phyloP scores from a whole-genome alignment of 2,113 vertebrate genomes.

The Ctenomys sociabilis region DNA sequence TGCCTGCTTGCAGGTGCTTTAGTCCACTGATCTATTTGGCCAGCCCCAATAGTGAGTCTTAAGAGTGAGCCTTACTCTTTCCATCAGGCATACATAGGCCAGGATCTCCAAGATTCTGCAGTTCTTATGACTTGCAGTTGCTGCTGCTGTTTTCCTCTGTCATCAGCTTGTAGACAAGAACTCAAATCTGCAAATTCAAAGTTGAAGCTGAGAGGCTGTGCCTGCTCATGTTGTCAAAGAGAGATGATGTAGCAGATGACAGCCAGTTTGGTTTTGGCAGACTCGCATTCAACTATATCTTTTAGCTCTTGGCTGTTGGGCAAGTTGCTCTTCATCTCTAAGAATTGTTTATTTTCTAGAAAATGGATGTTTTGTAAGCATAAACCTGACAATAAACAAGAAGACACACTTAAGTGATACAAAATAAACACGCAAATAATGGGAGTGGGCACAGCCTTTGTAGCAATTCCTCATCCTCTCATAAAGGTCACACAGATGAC shows the following conservation, averaged over 20 bases:
- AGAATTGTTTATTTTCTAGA: not conserved
- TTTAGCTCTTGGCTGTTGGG: not conserved
- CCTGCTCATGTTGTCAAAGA: not conserved
- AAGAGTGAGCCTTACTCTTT: not conserved
- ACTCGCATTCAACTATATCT: not conserved
- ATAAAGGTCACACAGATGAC: not conserved
- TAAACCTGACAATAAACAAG: not conserved
- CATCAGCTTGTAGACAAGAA: not conserved
- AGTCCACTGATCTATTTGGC: too few species aligned
- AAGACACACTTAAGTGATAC: not conserved
- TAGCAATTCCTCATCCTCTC: not conserved
- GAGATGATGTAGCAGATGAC: not conserved
- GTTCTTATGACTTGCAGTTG: not conserved
- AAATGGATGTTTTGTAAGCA: not conserved
- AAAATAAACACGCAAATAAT: not conserved
- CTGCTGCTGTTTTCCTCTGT: not conserved
- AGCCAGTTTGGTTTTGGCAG: not conserved
- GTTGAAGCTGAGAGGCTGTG: not conserved
- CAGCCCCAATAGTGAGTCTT: too few species aligned
- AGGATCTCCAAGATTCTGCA: not conserved
- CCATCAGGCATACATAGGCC: not conserved
- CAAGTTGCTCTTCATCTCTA: not conserved
- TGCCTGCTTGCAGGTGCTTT: too few species aligned
- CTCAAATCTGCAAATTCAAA: not conserved
- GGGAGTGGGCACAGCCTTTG: not conserved